Conservation (phyloP, 2,888 invertebrate species). For the Cantharis flavilabris region DNA sequence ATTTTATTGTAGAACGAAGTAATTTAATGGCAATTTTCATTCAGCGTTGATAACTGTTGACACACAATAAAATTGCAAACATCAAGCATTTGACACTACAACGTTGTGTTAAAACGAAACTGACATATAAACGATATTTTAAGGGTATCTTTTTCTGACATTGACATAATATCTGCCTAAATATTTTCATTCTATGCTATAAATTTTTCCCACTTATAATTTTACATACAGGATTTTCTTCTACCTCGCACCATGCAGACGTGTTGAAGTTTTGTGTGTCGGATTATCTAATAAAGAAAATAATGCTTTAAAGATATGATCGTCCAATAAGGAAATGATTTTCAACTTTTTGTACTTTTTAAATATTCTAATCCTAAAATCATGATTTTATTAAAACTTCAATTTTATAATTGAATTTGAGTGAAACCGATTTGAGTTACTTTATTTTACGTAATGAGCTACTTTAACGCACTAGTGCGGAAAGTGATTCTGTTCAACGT, state of each 20-base stretch:
- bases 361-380: too few species aligned
- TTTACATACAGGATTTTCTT: background rate
- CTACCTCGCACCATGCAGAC: background rate
- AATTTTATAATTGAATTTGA: too few species aligned
- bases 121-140: background rate
- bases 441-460: too few species aligned
- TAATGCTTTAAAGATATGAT: too few species aligned
- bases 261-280: background rate
- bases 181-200: background rate
- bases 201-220: background rate
- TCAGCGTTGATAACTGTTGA: background rate
- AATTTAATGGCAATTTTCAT: background rate
- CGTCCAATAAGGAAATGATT: too few species aligned
- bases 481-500: too few species aligned
- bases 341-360: too few species aligned
- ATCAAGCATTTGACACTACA: background rate
- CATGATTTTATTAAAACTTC: too few species aligned
- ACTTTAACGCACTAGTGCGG: too few species aligned
- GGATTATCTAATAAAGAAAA: background rate
- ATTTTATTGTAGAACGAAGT: background rate
- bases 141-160: background rate
- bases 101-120: background rate
- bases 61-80: background rate
- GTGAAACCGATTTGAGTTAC: too few species aligned
- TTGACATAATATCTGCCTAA: background rate